phyloP scores from a whole-genome alignment of 2,797 vertebrate species.

The Bucorvus abyssinicus region DNA sequence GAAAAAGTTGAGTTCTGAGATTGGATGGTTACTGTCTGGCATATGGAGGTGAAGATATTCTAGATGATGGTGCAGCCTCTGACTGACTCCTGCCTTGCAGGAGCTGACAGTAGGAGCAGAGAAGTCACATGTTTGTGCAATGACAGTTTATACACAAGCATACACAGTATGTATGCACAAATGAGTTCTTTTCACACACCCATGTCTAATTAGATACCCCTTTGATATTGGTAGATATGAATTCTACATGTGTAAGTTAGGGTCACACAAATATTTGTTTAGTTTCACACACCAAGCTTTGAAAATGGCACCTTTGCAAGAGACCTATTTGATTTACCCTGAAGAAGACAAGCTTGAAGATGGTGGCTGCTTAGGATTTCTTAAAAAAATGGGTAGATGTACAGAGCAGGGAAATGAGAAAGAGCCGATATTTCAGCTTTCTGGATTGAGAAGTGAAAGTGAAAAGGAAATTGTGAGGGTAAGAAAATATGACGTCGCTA shows the following conservation, averaged over 20 bases:
- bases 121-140: not conserved
- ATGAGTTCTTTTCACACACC: not conserved
- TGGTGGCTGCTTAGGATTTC: not conserved
- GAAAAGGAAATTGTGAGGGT: not conserved
- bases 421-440: not conserved
- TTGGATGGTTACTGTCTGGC: not conserved
- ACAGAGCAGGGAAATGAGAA: not conserved
- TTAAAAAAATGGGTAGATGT: not conserved
- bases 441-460: not conserved
- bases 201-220: not conserved
- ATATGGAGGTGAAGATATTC: not conserved
- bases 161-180: not conserved
- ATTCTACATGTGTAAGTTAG: not conserved
- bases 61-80: not conserved
- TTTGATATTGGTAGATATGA: not conserved
- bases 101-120: not conserved
- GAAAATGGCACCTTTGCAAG: not conserved
- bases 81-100: not conserved
- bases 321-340: not conserved
- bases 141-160: not conserved
- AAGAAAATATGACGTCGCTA: not conserved
- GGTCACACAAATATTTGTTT: not conserved
- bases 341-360: not conserved
- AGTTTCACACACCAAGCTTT: not conserved
- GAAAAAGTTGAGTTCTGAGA: not conserved